Evolutionary conservation across 1,140 invertebrate genomes (phyloP).

Genomic region (Phocides pigmalion): DNA sequence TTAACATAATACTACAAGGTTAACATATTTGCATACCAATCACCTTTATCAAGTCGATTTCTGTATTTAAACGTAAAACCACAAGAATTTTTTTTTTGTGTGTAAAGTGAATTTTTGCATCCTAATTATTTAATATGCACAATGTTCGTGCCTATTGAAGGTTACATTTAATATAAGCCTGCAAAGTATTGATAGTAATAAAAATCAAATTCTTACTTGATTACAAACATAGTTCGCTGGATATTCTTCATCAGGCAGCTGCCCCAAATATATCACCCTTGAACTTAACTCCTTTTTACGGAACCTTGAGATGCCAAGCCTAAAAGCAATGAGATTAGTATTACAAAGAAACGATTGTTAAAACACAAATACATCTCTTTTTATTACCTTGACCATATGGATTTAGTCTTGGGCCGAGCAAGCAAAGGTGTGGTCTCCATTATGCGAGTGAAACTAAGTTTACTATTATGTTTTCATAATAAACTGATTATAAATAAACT

Average conservation of each 20-base stretch:
- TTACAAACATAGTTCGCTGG: conserved; percentile 98
- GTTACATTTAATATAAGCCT: conserved; percentile 12
- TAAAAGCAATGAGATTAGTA: conserved; percentile 45
- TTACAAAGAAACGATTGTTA: conserved; percentile 33
- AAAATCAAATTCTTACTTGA: conserved; percentile 82
- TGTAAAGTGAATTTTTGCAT: too few species aligned
- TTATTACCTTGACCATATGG: conserved; percentile 77
- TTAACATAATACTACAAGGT: too few species aligned
- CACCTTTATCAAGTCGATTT: too few species aligned
- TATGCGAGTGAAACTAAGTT: conserved; percentile 24
- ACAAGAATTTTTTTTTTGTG: too few species aligned
- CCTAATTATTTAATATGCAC: not conserved
- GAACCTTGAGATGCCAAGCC: conserved; percentile 63
- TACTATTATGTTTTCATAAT: conserved; percentile 5
- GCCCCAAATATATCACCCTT: conserved; percentile 77
- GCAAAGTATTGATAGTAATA: conserved; percentile 25
- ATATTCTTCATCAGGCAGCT: conserved; percentile 89
- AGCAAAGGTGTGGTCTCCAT: conserved; percentile 80
- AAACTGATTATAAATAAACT: conserved; percentile 1
- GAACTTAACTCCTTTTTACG: conserved; percentile 67
- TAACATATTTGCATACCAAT: too few species aligned
- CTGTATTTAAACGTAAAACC: too few species aligned
- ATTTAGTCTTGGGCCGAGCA: conserved; percentile 68
- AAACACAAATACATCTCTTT: conserved; percentile 25
- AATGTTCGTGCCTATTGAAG: not conserved